Base-by-base conservation (phyloP, 2,797 vertebrate species). In the Hozukius guyotensis region DNA sequence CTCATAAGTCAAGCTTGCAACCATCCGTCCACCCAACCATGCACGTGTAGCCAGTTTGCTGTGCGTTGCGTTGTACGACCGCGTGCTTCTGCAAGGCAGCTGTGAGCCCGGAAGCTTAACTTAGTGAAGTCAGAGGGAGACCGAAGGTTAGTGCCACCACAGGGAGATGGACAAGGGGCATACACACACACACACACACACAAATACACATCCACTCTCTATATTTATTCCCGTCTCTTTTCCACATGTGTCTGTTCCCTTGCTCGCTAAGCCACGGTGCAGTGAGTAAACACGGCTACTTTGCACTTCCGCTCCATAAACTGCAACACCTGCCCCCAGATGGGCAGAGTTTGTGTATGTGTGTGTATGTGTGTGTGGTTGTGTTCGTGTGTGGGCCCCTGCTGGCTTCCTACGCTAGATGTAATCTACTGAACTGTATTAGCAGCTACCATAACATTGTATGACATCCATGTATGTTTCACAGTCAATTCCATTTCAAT, bases 231-330 rank as follows among this genome's bases (percentile, higher is more conserved):
- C 64, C 38, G 49, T 61, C 71, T 82, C 72, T 72, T 80, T 82
- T 84, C 63, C 87, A 87, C 86, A 83, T 84, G 90, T 89, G 90
- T 89, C 70, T 85, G 76, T 88, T 86, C 76, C 53, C 61, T 75
- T 76, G 69, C 82, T 89, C 62, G 57, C 80, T 75, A 81, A 89
- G 73, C 82, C 83, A 81, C 73, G 62, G 69, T 88, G 82, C 88
- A 69, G 71, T 75, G 80, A 89, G 78, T 94, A 90, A 94, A 93
- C 75, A 88, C 24, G 34, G 76, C 77, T 85, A 85, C 85, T 91
- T 89, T 93, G 82, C 80, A 92, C 84, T 95, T 94, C 89, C 70
- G 93, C 94, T 95, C 92, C 89, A 95, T 92, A 94, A 92, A 94
- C 83, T 90, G 78, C 87, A 88, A 89, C 92, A 93, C 93, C 93